phyloP scores from a whole-genome alignment of 2,113 vertebrate species.

The Hypanus sabinus region DNA sequence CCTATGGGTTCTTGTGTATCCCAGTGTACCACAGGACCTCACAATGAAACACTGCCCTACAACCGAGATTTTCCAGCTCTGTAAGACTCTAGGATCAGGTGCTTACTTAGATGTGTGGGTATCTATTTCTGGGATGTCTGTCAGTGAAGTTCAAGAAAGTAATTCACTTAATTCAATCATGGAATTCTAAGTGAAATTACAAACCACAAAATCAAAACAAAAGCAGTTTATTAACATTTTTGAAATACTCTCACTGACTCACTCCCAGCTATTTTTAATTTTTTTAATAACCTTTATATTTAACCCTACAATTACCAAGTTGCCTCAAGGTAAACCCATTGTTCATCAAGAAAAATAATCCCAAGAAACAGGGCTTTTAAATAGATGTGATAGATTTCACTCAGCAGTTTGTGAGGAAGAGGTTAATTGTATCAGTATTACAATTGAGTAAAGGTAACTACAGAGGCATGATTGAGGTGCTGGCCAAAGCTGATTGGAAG shows the following conservation, averaged over 20 bases:
- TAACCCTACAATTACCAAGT: not conserved
- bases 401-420: no score
- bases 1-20: constrained; percentile 34
- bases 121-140: not conserved
- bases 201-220: constrained; percentile 2
- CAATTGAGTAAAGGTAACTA: no score
- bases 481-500: no score
- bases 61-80: not conserved
- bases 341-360: not conserved
- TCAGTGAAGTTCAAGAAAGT: not conserved
- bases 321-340: not conserved
- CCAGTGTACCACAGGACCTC: not conserved
- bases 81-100: constrained; percentile 9
- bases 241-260: not conserved
- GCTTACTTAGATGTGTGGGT: not conserved
- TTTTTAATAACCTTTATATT: not conserved
- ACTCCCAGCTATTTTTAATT: no score
- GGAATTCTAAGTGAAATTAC: not conserved
- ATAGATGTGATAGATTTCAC: not conserved
- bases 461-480: no score
- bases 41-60: not conserved
- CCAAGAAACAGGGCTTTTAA: not conserved
- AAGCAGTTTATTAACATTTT: not conserved
- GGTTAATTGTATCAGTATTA: no score
- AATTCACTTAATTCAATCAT: constrained; percentile 17